These are phyloP conservation scores for Lepisosteus osseus DNA, from an alignment of 2,113 vertebrate genomes.

Conservation along the genomic window DNA sequence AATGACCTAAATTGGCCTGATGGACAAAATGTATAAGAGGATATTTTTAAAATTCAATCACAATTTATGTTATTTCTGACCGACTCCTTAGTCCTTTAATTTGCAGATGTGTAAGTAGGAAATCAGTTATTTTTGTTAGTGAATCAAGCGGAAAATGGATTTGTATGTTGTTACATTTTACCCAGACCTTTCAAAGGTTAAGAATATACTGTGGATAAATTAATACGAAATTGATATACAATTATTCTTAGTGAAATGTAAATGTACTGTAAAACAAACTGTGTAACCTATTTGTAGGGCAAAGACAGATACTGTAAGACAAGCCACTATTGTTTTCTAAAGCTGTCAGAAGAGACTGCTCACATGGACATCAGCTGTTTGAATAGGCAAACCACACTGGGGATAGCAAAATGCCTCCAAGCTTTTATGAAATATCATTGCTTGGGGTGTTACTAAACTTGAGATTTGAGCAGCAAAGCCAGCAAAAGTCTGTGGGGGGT, in stretches of 20 bases:
- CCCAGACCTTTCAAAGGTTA: no score
- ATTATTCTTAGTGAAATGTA: background rate
- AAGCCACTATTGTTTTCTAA: background rate
- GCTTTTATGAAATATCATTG: background rate
- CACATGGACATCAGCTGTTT: background rate
- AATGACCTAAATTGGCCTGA: no score
- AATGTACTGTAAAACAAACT: background rate
- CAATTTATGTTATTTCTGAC: no score
- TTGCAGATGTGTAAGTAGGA: no score
- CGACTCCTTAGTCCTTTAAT: no score
- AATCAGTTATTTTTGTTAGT: no score
- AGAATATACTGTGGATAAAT: no score
- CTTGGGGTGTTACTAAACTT: background rate
- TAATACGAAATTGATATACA: background rate
- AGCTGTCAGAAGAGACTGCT: background rate
- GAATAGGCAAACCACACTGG: conserved; percentile 4
- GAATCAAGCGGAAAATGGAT: no score
- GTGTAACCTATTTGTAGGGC: background rate
- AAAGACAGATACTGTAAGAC: background rate
- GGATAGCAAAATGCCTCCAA: background rate
- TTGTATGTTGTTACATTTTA: no score
- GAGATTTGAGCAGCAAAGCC: conserved; percentile 2
- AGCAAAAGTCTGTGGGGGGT: conserved; percentile 4
- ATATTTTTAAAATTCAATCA: no score
- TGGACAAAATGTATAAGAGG: no score